Evolutionary conservation across 2,113 vertebrate genomes (phyloP).

Genomic region (Peucedramus taeniatus): DNA sequence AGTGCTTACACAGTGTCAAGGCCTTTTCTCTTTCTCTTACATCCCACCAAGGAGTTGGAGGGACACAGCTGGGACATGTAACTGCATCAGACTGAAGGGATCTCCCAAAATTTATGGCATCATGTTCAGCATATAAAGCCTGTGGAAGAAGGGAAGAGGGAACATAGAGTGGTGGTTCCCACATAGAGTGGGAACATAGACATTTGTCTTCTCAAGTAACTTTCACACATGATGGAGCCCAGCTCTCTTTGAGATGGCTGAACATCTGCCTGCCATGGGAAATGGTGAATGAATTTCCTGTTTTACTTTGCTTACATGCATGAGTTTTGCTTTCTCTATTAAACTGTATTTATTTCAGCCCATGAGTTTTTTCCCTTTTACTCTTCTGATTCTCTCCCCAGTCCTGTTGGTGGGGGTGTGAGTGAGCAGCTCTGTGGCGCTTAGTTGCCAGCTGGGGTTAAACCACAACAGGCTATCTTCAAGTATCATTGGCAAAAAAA

Average conservation of each 20-base stretch:
- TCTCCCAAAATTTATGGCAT: not conserved
- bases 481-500: not conserved
- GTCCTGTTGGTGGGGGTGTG: too few species aligned
- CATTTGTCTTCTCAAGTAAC: not conserved
- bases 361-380: not conserved
- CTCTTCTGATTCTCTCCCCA: not conserved
- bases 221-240: not conserved
- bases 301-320: not conserved
- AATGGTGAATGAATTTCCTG: not conserved
- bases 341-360: not conserved
- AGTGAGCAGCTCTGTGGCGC: fast-evolving
- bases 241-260: not conserved
- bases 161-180: not conserved
- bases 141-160: not conserved
- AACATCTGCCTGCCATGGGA: not conserved
- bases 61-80: not conserved
- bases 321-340: not conserved
- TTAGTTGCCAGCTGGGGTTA: not conserved
- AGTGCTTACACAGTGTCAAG: not conserved
- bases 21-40: not conserved
- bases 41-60: not conserved
- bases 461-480: not conserved
- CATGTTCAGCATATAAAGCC: not conserved
- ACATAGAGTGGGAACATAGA: not conserved
- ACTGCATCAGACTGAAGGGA: not conserved